phyloP scores from a whole-genome alignment of 37 sponge, comb jelly and placozoan species.

The Hexactinellida sp. region DNA sequence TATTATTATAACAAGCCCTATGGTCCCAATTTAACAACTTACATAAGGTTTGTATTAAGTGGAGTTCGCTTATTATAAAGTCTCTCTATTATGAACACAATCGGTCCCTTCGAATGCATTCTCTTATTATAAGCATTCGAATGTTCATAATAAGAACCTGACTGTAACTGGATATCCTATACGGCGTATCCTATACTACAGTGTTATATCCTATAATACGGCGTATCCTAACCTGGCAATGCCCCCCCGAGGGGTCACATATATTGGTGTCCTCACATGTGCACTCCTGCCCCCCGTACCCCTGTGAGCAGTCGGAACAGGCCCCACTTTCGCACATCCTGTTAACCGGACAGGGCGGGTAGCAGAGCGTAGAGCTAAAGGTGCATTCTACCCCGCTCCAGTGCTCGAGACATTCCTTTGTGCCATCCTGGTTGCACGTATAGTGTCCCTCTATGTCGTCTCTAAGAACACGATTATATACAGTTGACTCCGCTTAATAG shows the following conservation, averaged over 20 bases:
- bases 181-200: too few relatives aligned
- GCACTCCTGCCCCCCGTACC: neutral
- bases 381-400: neutral
- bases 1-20: too few relatives aligned
- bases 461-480: neutral
- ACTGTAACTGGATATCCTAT: too few relatives aligned
- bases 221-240: neutral
- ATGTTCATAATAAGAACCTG: too few relatives aligned
- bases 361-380: neutral
- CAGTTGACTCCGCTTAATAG: too few relatives aligned
- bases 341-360: neutral
- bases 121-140: too few relatives aligned
- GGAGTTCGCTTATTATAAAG: too few relatives aligned
- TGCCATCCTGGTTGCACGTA: neutral
- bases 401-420: neutral
- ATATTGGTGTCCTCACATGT: neutral
- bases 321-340: neutral
- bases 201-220: too few relatives aligned
- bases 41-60: too few relatives aligned
- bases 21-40: too few relatives aligned
- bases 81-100: too few relatives aligned
- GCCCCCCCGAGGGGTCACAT: neutral
- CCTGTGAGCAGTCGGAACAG: neutral
- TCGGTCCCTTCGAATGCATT: too few relatives aligned
- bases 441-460: neutral